Conservation (phyloP, 2,113 vertebrate species). For the Lota lota region DNA sequence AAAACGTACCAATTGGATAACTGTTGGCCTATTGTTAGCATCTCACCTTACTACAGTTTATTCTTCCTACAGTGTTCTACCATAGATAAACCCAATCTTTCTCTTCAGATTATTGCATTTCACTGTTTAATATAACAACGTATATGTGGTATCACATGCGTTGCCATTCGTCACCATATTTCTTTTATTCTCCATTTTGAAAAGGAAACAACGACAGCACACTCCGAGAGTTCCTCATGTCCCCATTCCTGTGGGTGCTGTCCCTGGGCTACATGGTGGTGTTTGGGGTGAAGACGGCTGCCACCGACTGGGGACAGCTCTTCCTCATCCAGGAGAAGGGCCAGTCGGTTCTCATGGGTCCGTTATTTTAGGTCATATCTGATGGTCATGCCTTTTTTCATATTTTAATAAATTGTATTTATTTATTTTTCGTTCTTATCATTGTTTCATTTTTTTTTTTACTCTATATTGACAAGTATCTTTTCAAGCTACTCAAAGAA, state of each 20-base stretch:
- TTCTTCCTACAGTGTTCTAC: too few relatives aligned
- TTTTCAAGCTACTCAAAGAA: too few relatives aligned
- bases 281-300: slow-evolving; percentile 95
- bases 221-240: slow-evolving; percentile 86
- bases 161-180: too few relatives aligned
- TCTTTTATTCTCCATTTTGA: slow-evolving; percentile 30
- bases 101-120: too few relatives aligned
- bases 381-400: background rate
- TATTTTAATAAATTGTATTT: background rate
- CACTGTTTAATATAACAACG: too few relatives aligned
- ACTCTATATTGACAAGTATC: too few relatives aligned
- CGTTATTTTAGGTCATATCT: background rate
- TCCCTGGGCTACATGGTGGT: slow-evolving; percentile 90
- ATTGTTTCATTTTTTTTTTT: too few relatives aligned
- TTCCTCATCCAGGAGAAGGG: slow-evolving; percentile 97
- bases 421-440: background rate
- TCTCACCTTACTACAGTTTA: too few relatives aligned
- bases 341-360: slow-evolving; percentile 89
- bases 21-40: too few relatives aligned
- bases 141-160: too few relatives aligned
- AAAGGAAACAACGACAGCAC: slow-evolving; percentile 78
- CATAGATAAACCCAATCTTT: too few relatives aligned
- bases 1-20: too few relatives aligned
- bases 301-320: slow-evolving; percentile 96
- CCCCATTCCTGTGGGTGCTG: slow-evolving; percentile 94